A percentile compares a stretch with the other conserved stretches of the same genome.
Evolutionary conservation across 2,797 vertebrate species (phyloP).

Genomic region (Tamandua tetradactyla): DNA sequence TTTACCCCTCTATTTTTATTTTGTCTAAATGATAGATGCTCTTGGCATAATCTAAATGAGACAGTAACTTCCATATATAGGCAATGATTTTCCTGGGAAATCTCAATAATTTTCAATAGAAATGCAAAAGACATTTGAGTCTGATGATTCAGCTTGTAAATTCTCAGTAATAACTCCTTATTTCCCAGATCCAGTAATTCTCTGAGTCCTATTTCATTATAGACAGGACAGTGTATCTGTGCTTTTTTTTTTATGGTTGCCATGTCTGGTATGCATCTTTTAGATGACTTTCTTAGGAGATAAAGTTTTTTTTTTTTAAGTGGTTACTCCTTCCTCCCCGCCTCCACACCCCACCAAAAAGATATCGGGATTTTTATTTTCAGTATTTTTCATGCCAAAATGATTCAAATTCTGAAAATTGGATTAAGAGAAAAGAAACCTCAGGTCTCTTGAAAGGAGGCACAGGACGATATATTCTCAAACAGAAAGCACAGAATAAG

Average conservation of each 20-base stretch:
- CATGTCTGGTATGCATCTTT: neutral
- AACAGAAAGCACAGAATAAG: neutral
- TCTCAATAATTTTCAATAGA: conserved; percentile 41
- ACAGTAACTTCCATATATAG: conserved; percentile 42
- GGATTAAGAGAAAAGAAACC: neutral
- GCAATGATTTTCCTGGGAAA: conserved; percentile 65
- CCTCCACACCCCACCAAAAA: neutral
- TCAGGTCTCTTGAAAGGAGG: conserved; percentile 30
- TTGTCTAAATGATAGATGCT: neutral
- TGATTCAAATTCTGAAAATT: conserved; percentile 28
- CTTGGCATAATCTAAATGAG: conserved; percentile 49
- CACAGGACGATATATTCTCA: neutral
- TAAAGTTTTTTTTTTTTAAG: neutral
- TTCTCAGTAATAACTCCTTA: neutral
- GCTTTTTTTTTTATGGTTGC: neutral
- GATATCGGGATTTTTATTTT: conserved; percentile 10
- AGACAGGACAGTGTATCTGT: neutral
- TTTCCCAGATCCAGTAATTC: conserved; percentile 23
- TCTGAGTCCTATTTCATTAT: neutral
- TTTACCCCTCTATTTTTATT: neutral
- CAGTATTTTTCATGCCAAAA: neutral
- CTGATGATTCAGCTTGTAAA: conserved; percentile 54
- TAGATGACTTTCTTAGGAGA: neutral
- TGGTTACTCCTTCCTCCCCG: neutral
- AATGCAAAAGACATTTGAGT: conserved; percentile 48